These are phyloP conservation scores for Hyles lineata DNA, from an alignment of 2,888 invertebrate species.

Conservation along the genomic window DNA sequence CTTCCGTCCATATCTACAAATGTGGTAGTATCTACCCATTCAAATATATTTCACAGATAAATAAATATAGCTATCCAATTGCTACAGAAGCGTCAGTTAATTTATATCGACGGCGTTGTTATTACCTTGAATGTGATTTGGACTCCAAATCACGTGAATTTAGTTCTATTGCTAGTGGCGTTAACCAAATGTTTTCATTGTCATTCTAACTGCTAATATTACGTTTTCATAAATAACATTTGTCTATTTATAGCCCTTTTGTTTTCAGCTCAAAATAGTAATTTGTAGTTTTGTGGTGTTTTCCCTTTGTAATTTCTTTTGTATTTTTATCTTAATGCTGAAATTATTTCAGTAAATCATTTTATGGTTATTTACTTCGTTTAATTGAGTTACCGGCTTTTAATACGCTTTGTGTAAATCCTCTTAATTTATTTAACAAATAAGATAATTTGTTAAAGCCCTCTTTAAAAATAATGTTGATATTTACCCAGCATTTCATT, in stretches of 20 bases:
- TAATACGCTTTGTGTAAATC: no score
- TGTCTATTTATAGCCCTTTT: not conserved
- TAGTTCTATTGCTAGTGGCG: conserved; percentile 4
- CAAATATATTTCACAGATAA: no score
- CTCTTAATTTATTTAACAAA: no score
- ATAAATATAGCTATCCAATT: not conserved
- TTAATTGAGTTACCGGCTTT: no score
- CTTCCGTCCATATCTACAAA: no score
- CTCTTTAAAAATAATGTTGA: no score
- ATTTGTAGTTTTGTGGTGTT: not conserved
- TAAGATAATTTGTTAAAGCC: no score
- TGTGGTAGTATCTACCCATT: no score
- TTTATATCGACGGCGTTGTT: conserved; percentile 41
- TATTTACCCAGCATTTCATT: no score
- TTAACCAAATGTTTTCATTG: conserved; percentile 24
- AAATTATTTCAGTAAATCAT: not conserved
- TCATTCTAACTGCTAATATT: not conserved
- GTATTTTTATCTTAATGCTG: not conserved
- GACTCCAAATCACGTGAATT: conserved; percentile 33
- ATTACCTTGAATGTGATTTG: conserved; percentile 47
- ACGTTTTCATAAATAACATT: conserved; percentile 5
- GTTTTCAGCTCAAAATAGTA: not conserved
- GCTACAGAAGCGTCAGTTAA: conserved; percentile 41
- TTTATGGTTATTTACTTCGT: no score
- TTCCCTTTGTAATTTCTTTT: not conserved